Evolutionary conservation across 2,888 invertebrate species (phyloP), one percentile per base, ranked within the genome.

Genomic region (Phyllotreta striolata): DNA sequence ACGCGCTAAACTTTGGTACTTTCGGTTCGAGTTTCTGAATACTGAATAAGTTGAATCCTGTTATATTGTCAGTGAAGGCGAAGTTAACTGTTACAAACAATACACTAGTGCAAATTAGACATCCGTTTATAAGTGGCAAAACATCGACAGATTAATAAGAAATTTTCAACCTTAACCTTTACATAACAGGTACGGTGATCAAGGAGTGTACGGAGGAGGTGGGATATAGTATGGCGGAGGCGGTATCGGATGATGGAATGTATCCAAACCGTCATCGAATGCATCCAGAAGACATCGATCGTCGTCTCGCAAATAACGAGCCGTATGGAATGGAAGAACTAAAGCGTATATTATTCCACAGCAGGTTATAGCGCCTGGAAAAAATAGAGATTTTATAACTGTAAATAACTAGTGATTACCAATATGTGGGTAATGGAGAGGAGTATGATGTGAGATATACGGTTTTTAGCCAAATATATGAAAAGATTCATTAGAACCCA

Each of bases 281-380:
- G 86, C 86, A 58, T 88, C 87, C 74, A 88, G 84, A 41, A 89
- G 82, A 71, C 86, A 87, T 61, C 86, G 80, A 70, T 81, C 81
- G 63, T 81, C 81, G 14, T 76, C 75, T 58, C 84, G 79, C 70
- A 84, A 84, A 39, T 84, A 84, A 54, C 85, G 84, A 35, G 78
- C 80, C 1, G 84, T 78, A 40, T 85, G 74, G 44, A 86, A 85
- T 65, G 85, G 85, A 68, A 87, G 84, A 79, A 91, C 85, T 47
- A 91, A 80, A 73, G 88, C 90, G 70, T 88, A 88, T 13, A 91
- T 89, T 9, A 90, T 87, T 5, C 89, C 90, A 71, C 90, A 77
- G 54, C 90, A 83, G 43, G 90, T 86, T 52, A 89, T 81, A 46
- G 86, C 87, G 73, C 90, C 91, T 84, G 84, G 9, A 84, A 83